Evolutionary conservation across 1,140 invertebrate species (phyloP), one percentile per base, ranked within the genome.

Genomic region (Teleopsis dalmanni): DNA sequence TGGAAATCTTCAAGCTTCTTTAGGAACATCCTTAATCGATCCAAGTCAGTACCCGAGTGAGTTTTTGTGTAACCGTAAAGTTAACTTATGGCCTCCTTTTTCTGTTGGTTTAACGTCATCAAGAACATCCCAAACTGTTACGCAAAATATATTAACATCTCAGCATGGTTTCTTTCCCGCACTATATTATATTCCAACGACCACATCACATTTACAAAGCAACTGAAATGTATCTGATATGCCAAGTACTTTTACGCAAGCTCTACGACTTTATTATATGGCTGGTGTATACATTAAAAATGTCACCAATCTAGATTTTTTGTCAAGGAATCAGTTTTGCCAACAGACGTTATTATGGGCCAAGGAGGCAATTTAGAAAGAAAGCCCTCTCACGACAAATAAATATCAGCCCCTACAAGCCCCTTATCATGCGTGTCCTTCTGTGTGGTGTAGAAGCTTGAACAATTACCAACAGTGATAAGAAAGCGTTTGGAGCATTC

Each of bases 61-160:
- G n/a, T 16, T 47, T n/a, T 33, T 27, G 16, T 65, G 53, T 33
- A 54, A 62, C 0, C 60, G 58, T 25, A 65, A 53, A 29, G 64
- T 78, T 3, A 80, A 79, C 55, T 52, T 80, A 5, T 81, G 80
- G 79, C 76, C 80, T 3, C 78, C 79, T 3, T 76, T 80, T 57
- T 77, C 78, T 3, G 72, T 80, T 13, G 73, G 73, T 5, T 73
- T 77, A 8, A 64, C 75, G 2, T 48, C 66, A 38, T 40, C 52
- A 25, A 70, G 57, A 58, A 70, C 57, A 59, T 48, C 48, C 62
- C 71, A 46, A 57, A 71, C 60, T 4, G 44, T 57, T n/a, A 49
- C 70, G 6, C 60, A 58, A 34, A 67, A 53, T 29, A 59, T 57
- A 31, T 63, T 67, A 44, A 57, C 66, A 6, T 42, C 50, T 4